Base-by-base conservation (phyloP, 2,113 vertebrate genomes). In the Platichthys flesus region DNA sequence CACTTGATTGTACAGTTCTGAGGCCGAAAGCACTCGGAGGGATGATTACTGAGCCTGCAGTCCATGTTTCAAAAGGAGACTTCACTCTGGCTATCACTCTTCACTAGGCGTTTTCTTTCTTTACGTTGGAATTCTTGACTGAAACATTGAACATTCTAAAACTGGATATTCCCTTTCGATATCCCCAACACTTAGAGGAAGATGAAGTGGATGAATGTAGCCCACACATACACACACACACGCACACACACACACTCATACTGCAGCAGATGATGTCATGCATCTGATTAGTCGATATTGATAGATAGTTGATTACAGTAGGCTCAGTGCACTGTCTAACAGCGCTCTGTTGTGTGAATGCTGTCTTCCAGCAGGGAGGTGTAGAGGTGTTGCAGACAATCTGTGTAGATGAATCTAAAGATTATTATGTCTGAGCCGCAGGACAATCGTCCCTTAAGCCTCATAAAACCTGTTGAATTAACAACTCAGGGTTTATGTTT, bases 1-100 rank as follows among this genome's bases (percentile, higher is more conserved):
- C 49, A 66, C 62, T 76, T 91, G 86, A 91, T 91, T 91, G 91
- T 90, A 85, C 90, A 79, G 77, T 67, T 71, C 79, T 71, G 80
- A 23, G 87, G 72, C 80, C 89, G 85, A 79, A 84, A 91, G 85
- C 86, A 85, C 83, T 89, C 64, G 31, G 59, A 85, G 78, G 72
- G 64, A 82, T 86, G 82, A 90, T 90, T 90, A 76, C 82, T 42
- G 65, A 83, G 82, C 71, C 88, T 70, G 74, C 81, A 67, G 85
- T 91, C 68, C 88, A 77, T 47, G 47, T 84, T 83, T 91, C 73
- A 84, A 54, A 72, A 59, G 73, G 71, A 71, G 77, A 82, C 59
- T 83, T 65, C 42, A 64, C 67, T 23, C 8, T 0, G 16, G 73
- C 64, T 60, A 6, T 26, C 18, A 23, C 23, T 23, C 23, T 23